Conservation (phyloP, 2,888 invertebrate species). For the Heteromurus nitidus region DNA sequence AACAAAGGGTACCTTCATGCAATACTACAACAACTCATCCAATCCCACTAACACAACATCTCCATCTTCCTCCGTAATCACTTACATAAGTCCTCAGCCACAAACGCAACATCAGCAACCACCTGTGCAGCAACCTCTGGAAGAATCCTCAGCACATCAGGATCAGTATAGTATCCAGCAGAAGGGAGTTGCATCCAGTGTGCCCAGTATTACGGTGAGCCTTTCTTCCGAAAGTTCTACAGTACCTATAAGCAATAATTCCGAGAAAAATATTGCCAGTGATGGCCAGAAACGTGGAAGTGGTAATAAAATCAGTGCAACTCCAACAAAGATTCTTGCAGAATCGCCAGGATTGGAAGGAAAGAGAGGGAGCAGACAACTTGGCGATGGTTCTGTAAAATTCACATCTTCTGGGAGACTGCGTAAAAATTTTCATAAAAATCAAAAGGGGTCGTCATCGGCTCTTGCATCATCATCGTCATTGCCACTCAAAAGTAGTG, state of each 20-base stretch:
- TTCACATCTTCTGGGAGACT: conserved; percentile 8
- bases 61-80: conserved; percentile 47
- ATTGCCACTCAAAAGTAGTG: not conserved
- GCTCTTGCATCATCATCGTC: not conserved
- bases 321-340: not conserved
- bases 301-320: not conserved
- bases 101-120: conserved; percentile 46
- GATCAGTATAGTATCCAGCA: conserved; percentile 28
- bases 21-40: conserved; percentile 11
- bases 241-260: not conserved
- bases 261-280: conserved; percentile 4
- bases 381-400: not conserved
- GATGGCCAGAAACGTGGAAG: not conserved
- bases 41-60: not conserved
- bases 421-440: conserved; percentile 21
- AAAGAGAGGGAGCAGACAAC: not conserved
- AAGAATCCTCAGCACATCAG: conserved; percentile 22
- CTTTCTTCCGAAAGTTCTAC: conserved; percentile 16
- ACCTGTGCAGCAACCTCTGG: conserved; percentile 56
- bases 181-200: not conserved
- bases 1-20: conserved; percentile 9
- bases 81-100: conserved; percentile 63
- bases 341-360: not conserved
- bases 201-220: conserved; percentile 53
- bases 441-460: conserved; percentile 20